Conservation (phyloP, 2,113 vertebrate species). For the Cyanoliseus patagonus region DNA sequence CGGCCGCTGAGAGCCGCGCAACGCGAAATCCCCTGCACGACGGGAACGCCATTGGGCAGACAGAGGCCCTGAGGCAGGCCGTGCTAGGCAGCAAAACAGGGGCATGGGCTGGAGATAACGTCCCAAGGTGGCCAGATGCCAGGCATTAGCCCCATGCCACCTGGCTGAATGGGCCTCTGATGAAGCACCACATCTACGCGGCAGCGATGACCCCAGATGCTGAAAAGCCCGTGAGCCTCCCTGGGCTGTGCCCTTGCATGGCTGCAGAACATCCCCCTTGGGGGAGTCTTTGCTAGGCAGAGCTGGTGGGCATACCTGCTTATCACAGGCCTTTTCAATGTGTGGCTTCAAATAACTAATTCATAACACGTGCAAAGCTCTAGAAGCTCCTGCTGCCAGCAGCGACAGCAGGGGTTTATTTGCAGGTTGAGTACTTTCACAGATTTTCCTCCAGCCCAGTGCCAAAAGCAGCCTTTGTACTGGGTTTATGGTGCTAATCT, state of each 20-base stretch:
- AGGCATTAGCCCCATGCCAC: accelerated
- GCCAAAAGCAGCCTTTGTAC: background rate
- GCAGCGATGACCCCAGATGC: background rate
- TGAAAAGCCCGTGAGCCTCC: background rate
- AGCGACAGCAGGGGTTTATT: background rate
- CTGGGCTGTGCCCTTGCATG: accelerated
- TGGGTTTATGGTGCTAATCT: background rate
- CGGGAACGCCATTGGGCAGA: accelerated
- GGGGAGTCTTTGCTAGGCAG: background rate
- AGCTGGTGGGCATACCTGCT: background rate
- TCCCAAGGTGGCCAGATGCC: background rate
- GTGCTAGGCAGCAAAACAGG: background rate
- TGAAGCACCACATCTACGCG: background rate
- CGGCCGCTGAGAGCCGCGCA: background rate
- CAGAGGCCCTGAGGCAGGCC: accelerated
- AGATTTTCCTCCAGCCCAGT: background rate
- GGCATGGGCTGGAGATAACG: background rate
- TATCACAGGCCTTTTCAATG: background rate
- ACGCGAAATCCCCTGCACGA: background rate
- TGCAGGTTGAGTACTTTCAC: background rate
- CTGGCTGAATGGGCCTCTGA: background rate
- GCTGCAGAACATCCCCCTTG: background rate
- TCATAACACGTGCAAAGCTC: background rate
- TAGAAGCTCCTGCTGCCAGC: background rate
- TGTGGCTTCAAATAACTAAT: background rate